phyloP scores from a whole-genome alignment of 2,888 invertebrate genomes.

The Autographa pulchrina region DNA sequence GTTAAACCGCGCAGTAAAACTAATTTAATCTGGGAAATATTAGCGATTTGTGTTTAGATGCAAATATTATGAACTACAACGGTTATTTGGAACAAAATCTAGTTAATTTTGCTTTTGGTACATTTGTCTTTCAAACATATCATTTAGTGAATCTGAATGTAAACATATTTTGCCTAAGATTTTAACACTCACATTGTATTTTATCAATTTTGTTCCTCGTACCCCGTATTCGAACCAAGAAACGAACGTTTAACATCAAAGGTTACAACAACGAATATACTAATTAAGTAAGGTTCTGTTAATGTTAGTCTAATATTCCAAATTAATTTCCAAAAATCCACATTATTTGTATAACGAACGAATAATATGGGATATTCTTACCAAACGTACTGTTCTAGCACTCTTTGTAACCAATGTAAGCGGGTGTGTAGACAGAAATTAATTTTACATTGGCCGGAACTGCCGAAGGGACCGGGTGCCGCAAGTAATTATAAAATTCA shows the following conservation, averaged over 20 bases:
- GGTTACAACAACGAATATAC: neutral
- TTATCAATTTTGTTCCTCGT: no score
- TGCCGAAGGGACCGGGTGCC: slow-evolving; percentile 59
- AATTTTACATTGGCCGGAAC: slow-evolving; percentile 71
- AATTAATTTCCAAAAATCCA: slow-evolving; percentile 29
- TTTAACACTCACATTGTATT: no score
- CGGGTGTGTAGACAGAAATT: slow-evolving; percentile 67
- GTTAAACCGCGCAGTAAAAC: slow-evolving; percentile 13
- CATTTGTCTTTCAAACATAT: no score
- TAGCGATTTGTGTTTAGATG: neutral
- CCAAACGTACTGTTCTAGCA: slow-evolving; percentile 35
- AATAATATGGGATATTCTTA: slow-evolving; percentile 36
- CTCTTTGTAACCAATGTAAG: slow-evolving; percentile 44
- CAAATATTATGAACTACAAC: neutral
- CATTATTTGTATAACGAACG: slow-evolving; percentile 37
- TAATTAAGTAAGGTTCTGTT: neutral
- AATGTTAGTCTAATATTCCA: slow-evolving; percentile 20
- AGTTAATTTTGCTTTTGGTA: no score
- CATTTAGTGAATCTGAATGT: no score
- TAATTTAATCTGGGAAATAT: neutral
- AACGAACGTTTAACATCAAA: no score
- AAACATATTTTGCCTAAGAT: no score
- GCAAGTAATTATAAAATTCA: slow-evolving; percentile 74
- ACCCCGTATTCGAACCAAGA: no score
- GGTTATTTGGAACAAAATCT: neutral